Evolutionary conservation across 2,888 invertebrate genomes (phyloP).

Genomic region (Neoscelio sp.): DNA sequence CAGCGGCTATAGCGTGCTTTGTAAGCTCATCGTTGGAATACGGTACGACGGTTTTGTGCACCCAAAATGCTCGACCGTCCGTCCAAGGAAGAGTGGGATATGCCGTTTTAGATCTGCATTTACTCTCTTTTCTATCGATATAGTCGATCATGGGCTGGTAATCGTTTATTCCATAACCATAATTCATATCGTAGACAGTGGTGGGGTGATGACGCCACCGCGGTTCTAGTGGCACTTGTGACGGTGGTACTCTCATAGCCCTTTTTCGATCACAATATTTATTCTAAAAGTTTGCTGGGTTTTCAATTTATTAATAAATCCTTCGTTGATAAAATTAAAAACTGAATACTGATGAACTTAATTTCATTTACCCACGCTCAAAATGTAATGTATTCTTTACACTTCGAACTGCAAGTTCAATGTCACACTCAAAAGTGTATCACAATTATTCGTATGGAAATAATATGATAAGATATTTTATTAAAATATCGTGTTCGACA

Average conservation of each 20-base stretch:
- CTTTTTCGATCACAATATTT: constrained; percentile 67
- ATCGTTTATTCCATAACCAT: constrained; percentile 92
- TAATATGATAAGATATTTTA: background rate
- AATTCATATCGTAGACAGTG: constrained; percentile 91
- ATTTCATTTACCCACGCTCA: too few relatives aligned
- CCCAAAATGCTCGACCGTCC: constrained; percentile 82
- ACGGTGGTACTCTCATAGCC: constrained; percentile 75
- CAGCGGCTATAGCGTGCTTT: constrained; percentile 87
- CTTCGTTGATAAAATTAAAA: background rate
- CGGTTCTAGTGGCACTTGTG: constrained; percentile 79
- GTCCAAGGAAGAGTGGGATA: constrained; percentile 88
- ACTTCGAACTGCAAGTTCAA: too few relatives aligned
- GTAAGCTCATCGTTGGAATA: constrained; percentile 89
- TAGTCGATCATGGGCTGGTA: constrained; percentile 96
- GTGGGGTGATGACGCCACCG: constrained; percentile 84
- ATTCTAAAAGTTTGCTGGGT: too few relatives aligned
- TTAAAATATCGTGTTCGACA: too few relatives aligned
- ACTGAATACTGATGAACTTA: too few relatives aligned
- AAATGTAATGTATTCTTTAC: too few relatives aligned
- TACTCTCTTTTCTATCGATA: constrained; percentile 88
- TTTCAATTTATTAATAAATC: too few relatives aligned
- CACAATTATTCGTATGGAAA: constrained; percentile 1
- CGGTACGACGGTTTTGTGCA: constrained; percentile 87
- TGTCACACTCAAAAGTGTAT: constrained; percentile 16
- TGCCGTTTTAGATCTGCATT: constrained; percentile 76